Evolutionary conservation across 2,113 vertebrate genomes (phyloP), one percentile per base, ranked within the genome.

Genomic region (Atherinomorus stipes): DNA sequence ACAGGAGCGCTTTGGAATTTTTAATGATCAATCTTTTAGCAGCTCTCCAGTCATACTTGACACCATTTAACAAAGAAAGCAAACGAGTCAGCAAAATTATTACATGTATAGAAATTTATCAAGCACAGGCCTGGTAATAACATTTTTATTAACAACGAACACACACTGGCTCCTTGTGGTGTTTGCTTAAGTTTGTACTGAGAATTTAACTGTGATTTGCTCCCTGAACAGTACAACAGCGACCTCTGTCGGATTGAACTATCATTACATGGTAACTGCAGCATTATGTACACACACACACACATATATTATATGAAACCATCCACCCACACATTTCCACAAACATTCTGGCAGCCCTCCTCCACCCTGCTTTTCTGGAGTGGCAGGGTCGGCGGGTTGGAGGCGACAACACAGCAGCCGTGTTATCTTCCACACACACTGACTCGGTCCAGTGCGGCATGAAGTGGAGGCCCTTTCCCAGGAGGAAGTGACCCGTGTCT

Each of bases 401-500:
- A 16, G 52, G 63, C 87, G 90, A 93, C 89, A 90, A 91, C 90
- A 86, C 79, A 83, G 86, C 83, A 88, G 86, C 74, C 85, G 74
- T 78, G 83, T 84, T 84, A 83, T 83, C 86, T 45, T 77, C 63
- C 62, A 7, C n/a, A 54, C n/a, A 54, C 74, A 16, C 69, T 57
- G 64, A 77, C 64, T 52, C 16, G 50, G 83, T 82, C 79, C 63
- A 51, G 23, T 64, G 73, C 50, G n/a, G 68, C 80, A 74, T 64
- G 56, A 75, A 75, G 71, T 44, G 56, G 66, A 53, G 71, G 67
- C 84, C 73, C 71, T 84, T 88, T 81, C 81, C 80, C 59, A 23
- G 74, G 64, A 74, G 58, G 84, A 92, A 91, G 90, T 93, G 92
- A 93, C 90, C 93, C 91, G 34, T 86, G 71, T 89, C 90, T 91